Conservation (phyloP, 2,113 vertebrate species). For the Dipodomys merriami region DNA sequence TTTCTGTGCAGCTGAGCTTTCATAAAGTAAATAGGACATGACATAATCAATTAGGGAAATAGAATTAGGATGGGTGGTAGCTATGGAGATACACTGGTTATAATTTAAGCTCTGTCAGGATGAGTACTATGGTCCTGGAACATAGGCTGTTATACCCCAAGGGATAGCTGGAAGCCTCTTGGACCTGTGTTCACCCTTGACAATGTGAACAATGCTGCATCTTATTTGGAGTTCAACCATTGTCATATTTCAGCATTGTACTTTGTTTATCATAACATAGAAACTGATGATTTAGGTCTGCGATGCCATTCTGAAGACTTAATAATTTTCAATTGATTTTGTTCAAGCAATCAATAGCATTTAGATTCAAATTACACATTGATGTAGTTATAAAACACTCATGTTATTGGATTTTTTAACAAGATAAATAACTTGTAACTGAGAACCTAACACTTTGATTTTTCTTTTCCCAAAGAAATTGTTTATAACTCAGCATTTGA, state of each 20-base stretch:
- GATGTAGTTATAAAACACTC: slow-evolving; percentile 8
- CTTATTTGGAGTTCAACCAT: neutral
- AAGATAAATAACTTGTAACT: slow-evolving; percentile 47
- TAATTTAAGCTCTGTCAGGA: neutral
- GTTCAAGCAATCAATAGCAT: slow-evolving; percentile 47
- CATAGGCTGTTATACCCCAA: neutral
- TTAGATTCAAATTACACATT: slow-evolving; percentile 30
- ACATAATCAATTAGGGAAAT: neutral
- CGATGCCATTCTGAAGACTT: slow-evolving; percentile 15
- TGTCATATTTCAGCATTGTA: neutral
- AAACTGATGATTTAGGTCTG: slow-evolving; percentile 1
- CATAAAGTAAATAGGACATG: neutral
- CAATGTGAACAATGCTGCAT: fast-evolving
- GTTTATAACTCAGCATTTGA: slow-evolving; percentile 52
- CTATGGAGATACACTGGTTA: neutral
- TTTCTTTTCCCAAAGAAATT: slow-evolving; percentile 45
- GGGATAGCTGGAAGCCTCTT: neutral
- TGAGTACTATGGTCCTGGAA: neutral
- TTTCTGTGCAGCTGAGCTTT: neutral
- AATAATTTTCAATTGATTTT: slow-evolving; percentile 56
- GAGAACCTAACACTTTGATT: neutral
- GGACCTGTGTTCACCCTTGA: neutral
- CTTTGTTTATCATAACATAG: slow-evolving; percentile 32
- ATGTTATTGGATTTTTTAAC: neutral
- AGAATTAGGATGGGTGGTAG: neutral